A percentile compares a stretch with the other conserved stretches of the same genome.
These are phyloP conservation scores for Aphis craccivora DNA, from an alignment of 1,140 invertebrate genomes.

Conservation along the genomic window DNA sequence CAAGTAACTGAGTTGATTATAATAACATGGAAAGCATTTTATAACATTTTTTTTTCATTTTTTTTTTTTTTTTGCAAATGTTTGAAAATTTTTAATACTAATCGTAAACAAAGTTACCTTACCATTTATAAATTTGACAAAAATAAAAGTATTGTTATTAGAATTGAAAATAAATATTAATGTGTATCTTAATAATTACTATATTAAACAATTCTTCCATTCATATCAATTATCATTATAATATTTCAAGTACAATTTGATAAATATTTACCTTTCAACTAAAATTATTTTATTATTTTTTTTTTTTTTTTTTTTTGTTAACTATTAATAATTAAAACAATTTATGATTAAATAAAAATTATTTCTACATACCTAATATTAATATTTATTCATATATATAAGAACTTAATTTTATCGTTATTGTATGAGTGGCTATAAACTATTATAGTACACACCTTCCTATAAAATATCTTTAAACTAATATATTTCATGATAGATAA, in stretches of 20 bases:
- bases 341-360: too few relatives aligned
- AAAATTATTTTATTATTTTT: too few relatives aligned
- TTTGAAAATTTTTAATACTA: conserved; percentile 8
- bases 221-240: background rate
- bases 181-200: background rate
- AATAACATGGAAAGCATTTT: conserved; percentile 60
- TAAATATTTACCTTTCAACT: background rate
- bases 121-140: background rate
- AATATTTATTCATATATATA: too few relatives aligned
- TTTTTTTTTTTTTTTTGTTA: too few relatives aligned
- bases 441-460: too few relatives aligned
- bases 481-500: too few relatives aligned
- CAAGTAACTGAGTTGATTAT: conserved; percentile 44
- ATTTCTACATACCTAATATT: too few relatives aligned
- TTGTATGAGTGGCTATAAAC: too few relatives aligned
- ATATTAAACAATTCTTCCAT: too few relatives aligned
- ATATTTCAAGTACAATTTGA: background rate
- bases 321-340: too few relatives aligned
- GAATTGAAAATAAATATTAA: background rate
- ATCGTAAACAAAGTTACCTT: background rate
- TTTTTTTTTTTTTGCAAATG: background rate
- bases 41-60: conserved; percentile 1
- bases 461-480: too few relatives aligned
- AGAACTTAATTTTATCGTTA: too few relatives aligned
- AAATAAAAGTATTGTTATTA: background rate